Base-by-base conservation (phyloP, 1,140 invertebrate species). In the Drosophila bipectinata region DNA sequence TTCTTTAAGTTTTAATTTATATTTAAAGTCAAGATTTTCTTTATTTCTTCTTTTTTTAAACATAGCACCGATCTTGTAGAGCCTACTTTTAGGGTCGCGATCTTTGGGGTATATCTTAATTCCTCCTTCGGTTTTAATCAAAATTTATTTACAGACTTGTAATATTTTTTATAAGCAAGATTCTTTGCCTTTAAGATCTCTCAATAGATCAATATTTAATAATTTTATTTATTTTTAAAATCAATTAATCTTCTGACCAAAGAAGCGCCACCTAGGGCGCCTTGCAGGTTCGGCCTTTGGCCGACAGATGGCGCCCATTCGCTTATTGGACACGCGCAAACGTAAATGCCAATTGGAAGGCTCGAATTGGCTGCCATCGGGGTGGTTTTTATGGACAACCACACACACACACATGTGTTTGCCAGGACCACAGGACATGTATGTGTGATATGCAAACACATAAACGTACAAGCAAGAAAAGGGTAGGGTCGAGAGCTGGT, bases 321-420 rank as follows among this genome's bases (percentile, higher is more conserved):
- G 64, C 83, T 78, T 68, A 87, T 85, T 82, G 78, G 77, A 78
- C 78, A 78, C 83, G 82, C 82, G 83, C 83, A 88, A 77, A 87
- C 66, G 82, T 87, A 79, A 87, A 85, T 87, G 82, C 82, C 82
- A 85, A 85, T 85, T 82, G 83, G 83, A 85, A 76, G 57, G 32
- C 78, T 68, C 30, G 78, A 75, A 78, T 77, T 66, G 60, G 67
- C 62, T 59, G 53, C 47, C 62, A 66, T 84, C 52, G 63, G 81
- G 80, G 80, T 84, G 80, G 80, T 68, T 84, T 37, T 79, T 68
- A 62, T 77, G 73, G 51, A 30, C 54, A 54, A 37, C 34, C 48
- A 32, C 41, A 37, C 34, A 37, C 34, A 63, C 48, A 18, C 18
- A 63, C 48, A 56, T 60, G 44, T 60, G 62, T 60, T 30, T 58